These are phyloP conservation scores for Urechis unicinctus DNA, from an alignment of 2,888 invertebrate genomes.

Conservation along the genomic window DNA sequence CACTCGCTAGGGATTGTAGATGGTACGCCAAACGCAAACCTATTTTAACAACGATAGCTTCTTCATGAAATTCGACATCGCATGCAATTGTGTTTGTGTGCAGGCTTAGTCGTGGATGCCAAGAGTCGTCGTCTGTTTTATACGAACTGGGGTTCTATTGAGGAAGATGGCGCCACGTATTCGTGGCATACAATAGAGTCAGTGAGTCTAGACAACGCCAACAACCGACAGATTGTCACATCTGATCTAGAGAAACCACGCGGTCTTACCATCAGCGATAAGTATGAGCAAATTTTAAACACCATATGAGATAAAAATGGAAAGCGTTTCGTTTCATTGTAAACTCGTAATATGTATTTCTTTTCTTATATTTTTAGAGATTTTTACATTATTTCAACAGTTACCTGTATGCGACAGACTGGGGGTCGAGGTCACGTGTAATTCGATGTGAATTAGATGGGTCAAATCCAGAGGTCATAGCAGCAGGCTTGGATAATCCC, in stretches of 20 bases:
- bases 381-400: constrained; percentile 17
- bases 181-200: constrained; percentile 37
- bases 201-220: constrained; percentile 24
- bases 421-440: constrained; percentile 28
- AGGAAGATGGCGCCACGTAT: constrained; percentile 28
- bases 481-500: constrained; percentile 27
- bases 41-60: neutral
- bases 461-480: constrained; percentile 18
- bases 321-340: no score
- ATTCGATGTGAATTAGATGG: constrained; percentile 33
- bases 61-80: neutral
- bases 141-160: constrained; percentile 33
- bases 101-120: constrained; percentile 29
- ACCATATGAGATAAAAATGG: no score
- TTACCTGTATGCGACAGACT: constrained; percentile 33
- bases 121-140: constrained; percentile 32
- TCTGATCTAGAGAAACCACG: constrained; percentile 28
- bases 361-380: neutral
- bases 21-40: constrained; percentile 21
- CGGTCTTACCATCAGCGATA: constrained; percentile 28
- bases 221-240: constrained; percentile 24
- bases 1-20: constrained; percentile 34
- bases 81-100: neutral
- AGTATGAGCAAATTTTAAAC: constrained; percentile 19
- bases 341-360: neutral